Evolutionary conservation across 2,888 invertebrate species (phyloP), one percentile per base, ranked within the genome.

Genomic region (Zelleria hepariella): DNA sequence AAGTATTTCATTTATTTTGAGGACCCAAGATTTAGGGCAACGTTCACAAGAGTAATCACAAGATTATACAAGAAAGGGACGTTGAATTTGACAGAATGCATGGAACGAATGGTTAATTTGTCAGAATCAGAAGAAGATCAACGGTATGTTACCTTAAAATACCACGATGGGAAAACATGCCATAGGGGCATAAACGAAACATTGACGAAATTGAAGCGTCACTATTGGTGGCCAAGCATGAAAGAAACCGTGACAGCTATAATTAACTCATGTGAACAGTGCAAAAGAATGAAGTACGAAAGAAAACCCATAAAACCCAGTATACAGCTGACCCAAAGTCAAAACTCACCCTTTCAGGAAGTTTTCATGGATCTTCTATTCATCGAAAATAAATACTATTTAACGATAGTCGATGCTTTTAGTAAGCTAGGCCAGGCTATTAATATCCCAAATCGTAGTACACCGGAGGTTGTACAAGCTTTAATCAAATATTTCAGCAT

Each of bases 361-460:
- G 27, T 21, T 18, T 57, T 48, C 15, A 51, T 60, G n/a, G 59
- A 57, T 32, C n/a, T 57, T 49, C 42, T 51, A 15, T 57, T 26
- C n/a, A 55, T 57, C 5, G 59, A 57, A 54, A 26, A 47, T 10
- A 52, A 59, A 60, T 52, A 52, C 8, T 67, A 58, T 18, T 32
- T 67, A 2, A 68, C 67, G 0, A 56, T 64, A 2, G 53, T 67
- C n/a, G 68, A 69, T 58, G 65, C 69, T 0, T 70, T 70, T 54
- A 68, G 66, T 27, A 69, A 70, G 62, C 24, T 69, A 58, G 69
- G 65, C 7, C 69, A 71, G 60, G 69, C 68, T 0, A 56, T 69
- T 0, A 56, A 64, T 25, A 63, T 72, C n/a, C 8, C 57, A 15
- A 66, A 65, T 51, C 60, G 62, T 57, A 59, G 61, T 0, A 68